Conservation (phyloP, 2,797 vertebrate genomes). For the Fistularia tabacaria region DNA sequence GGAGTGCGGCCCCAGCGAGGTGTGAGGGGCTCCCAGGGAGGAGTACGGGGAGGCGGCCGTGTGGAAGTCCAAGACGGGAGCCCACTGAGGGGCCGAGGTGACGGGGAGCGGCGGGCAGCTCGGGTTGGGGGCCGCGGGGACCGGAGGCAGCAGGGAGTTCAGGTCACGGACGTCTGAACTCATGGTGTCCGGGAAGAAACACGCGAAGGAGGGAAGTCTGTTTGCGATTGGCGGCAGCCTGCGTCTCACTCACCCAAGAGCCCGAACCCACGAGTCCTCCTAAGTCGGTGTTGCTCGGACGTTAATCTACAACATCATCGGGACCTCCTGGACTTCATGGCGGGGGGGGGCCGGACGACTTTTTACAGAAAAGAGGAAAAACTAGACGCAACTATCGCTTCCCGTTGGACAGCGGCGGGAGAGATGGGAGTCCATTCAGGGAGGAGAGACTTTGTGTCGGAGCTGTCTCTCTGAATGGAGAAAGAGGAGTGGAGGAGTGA, state of each 20-base stretch:
- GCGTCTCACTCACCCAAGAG: too few species aligned
- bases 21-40: constrained; percentile 82
- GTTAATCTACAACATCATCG: constrained; percentile 13
- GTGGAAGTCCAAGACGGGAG: constrained; percentile 85
- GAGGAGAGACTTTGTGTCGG: constrained; percentile 37
- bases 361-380: constrained; percentile 2
- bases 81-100: constrained; percentile 89
- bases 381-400: not conserved
- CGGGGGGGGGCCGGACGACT: not conserved
- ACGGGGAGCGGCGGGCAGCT: constrained; percentile 85
- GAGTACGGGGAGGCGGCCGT: constrained; percentile 86
- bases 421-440: constrained; percentile 50
- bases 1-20: constrained; percentile 84
- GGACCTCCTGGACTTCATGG: constrained; percentile 55
- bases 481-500: constrained; percentile 59
- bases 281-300: constrained; percentile 6
- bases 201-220: constrained; percentile 24
- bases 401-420: constrained; percentile 5
- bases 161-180: constrained; percentile 92
- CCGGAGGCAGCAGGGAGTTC: constrained; percentile 85
- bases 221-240: constrained; percentile 16
- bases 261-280: not conserved
- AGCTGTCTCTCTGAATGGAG: constrained; percentile 65
- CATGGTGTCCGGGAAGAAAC: constrained; percentile 69
- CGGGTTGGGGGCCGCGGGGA: constrained; percentile 73